These are phyloP conservation scores for Drosophila meridiana DNA, from an alignment of 2,888 invertebrate species.

Conservation along the genomic window DNA sequence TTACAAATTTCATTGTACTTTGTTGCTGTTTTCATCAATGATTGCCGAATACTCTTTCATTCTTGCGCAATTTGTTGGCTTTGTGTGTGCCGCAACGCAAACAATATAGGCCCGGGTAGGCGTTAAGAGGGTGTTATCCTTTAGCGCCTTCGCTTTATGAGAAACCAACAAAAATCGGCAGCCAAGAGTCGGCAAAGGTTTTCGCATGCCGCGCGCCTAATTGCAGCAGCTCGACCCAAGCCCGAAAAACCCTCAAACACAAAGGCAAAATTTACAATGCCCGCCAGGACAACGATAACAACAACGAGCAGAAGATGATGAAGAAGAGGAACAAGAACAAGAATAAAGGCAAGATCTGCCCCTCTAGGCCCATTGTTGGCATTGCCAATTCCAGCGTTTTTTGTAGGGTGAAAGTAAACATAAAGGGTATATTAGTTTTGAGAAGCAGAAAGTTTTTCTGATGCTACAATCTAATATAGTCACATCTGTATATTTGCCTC, in stretches of 20 bases:
- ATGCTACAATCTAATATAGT: too few species aligned
- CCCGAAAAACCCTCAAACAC: conserved; percentile 37
- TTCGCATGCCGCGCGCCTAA: conserved; percentile 65
- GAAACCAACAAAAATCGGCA: conserved; percentile 47
- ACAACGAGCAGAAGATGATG: conserved; percentile 15
- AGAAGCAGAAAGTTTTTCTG: neutral
- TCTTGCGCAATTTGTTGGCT: conserved; percentile 33
- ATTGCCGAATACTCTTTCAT: conserved; percentile 17
- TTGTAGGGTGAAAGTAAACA: neutral
- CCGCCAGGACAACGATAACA: conserved; percentile 56
- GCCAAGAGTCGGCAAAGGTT: conserved; percentile 28
- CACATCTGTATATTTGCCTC: too few species aligned
- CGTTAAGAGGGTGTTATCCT: conserved; percentile 84
- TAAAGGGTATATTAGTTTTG: neutral
- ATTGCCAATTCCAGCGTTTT: conserved; percentile 46
- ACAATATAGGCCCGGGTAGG: conserved; percentile 63
- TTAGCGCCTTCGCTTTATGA: conserved; percentile 80
- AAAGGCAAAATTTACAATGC: conserved; percentile 69
- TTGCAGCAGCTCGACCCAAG: conserved; percentile 68
- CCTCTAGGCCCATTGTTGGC: conserved; percentile 52
- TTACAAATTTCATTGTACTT: neutral
- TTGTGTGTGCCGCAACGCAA: conserved; percentile 50
- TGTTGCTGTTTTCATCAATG: conserved; percentile 15
- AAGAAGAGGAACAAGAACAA: neutral
- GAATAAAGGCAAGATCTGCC: conserved; percentile 37